Evolutionary conservation across 2,888 invertebrate genomes (phyloP).

Genomic region (Trisateles emortualis): DNA sequence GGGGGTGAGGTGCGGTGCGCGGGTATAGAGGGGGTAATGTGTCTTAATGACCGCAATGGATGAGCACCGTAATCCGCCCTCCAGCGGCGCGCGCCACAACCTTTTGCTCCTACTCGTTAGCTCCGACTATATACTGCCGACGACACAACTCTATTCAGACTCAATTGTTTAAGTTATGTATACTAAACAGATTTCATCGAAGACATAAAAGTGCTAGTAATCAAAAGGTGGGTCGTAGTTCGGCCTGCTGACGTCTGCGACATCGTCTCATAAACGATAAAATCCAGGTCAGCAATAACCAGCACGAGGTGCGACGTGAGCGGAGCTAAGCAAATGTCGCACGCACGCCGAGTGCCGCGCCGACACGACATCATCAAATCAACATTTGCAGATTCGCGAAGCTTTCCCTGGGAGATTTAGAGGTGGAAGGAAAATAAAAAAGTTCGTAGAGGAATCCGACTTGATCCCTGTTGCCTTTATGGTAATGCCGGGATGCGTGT

Average conservation of each 20-base stretch:
- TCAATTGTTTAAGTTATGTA: slow-evolving; percentile 49
- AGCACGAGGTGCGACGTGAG: slow-evolving; percentile 27
- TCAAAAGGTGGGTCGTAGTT: slow-evolving; percentile 43
- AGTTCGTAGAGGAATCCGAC: slow-evolving; percentile 86
- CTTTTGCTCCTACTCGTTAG: slow-evolving; percentile 70
- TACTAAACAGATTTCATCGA: slow-evolving; percentile 48
- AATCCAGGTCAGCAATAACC: slow-evolving; percentile 56
- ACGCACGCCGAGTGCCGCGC: slow-evolving; percentile 44
- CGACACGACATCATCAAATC: slow-evolving; percentile 83
- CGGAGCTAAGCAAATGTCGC: slow-evolving; percentile 38
- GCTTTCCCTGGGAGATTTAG: slow-evolving; percentile 86
- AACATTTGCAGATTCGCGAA: slow-evolving; percentile 87
- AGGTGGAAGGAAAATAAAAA: slow-evolving; percentile 87
- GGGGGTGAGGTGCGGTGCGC: slow-evolving; percentile 40
- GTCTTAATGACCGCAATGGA: slow-evolving; percentile 86
- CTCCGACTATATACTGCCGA: slow-evolving; percentile 54
- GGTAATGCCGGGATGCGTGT: slow-evolving; percentile 86
- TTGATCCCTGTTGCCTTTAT: slow-evolving; percentile 87
- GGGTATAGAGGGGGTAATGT: slow-evolving; percentile 68
- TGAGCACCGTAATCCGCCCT: slow-evolving; percentile 79
- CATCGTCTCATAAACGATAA: slow-evolving; percentile 48
- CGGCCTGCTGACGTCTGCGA: slow-evolving; percentile 39
- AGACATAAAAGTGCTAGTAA: slow-evolving; percentile 54
- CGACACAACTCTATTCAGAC: slow-evolving; percentile 44
- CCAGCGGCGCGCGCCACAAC: slow-evolving; percentile 65